Conservation (phyloP, 2,113 vertebrate species). For the Brachyhypopomus occidentalis region DNA sequence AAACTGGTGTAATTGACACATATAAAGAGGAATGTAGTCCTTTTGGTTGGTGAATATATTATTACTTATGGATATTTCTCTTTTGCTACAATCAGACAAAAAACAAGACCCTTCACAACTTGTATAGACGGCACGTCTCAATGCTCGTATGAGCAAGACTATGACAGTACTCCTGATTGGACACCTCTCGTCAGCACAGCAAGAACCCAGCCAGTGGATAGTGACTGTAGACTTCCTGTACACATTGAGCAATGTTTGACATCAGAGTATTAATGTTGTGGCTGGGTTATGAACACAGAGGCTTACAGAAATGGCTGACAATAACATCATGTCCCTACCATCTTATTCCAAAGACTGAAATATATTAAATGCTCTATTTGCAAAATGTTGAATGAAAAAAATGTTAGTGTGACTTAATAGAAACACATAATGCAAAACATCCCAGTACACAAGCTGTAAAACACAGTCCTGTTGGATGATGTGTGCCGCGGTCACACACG, state of each 20-base stretch:
- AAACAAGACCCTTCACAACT: constrained; percentile 13
- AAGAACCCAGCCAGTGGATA: constrained; percentile 41
- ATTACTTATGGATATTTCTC: too few relatives aligned
- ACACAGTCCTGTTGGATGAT: background rate
- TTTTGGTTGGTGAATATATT: too few relatives aligned
- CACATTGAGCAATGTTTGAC: too few relatives aligned
- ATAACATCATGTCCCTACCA: constrained; percentile 61
- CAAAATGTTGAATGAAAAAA: constrained; percentile 61
- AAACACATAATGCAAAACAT: constrained; percentile 43
- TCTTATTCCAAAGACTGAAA: constrained; percentile 70
- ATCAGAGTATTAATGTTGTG: constrained; percentile 31
- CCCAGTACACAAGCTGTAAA: constrained; percentile 24
- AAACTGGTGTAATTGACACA: background rate
- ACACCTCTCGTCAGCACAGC: constrained; percentile 38
- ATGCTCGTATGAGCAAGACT: constrained; percentile 36
- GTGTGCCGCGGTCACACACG: background rate
- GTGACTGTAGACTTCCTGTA: constrained; percentile 36
- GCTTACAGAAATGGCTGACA: constrained; percentile 53
- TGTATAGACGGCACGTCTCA: constrained; percentile 21
- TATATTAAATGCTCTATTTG: constrained; percentile 78
- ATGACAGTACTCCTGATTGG: constrained; percentile 32
- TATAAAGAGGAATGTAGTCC: background rate
- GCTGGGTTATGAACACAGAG: constrained; percentile 40
- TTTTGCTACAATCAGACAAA: background rate
- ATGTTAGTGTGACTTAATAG: constrained; percentile 67